Evolutionary conservation across 2,797 vertebrate species (phyloP), one percentile per base, ranked within the genome.

Genomic region (Apogon talboti): DNA sequence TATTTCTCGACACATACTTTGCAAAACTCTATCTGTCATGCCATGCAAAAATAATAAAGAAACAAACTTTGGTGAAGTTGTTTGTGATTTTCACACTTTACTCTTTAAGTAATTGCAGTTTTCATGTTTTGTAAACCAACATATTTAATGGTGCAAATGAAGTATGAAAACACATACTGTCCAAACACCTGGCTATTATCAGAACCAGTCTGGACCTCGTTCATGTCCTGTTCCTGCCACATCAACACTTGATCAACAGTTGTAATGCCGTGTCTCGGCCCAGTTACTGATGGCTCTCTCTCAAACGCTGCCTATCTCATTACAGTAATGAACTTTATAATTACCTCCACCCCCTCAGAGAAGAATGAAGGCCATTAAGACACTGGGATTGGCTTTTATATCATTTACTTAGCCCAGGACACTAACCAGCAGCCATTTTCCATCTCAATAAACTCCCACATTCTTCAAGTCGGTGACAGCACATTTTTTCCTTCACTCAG

Each of bases 261-360:
- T 87, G 79, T 80, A 85, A 87, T 76, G 59, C 82, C 73, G 67
- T 77, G 81, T 89, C 84, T 83, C 64, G 73, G 86, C 82, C 81
- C 71, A 58, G 90, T 91, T 87, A 87, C 85, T 86, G 83, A 92
- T 90, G 91, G 79, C 87, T 87, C 84, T 76, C 74, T 84, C 86
- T 90, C 81, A 83, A 91, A 89, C 58, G 87, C 90, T 88, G 93
- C 91, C 92, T 89, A 89, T 91, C 91, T 94, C 94, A 94, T 94
- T 94, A 94, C 91, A 89, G 89, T 94, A 94, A 94, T 94, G 92
- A 94, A 94, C 93, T 93, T 94, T 93, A 92, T 94, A 94, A 94
- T 94, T 94, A 93, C 92, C 91, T 93, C 90, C 90, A 81, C 92
- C 92, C 91, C 85, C 84, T 87, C 89, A 60, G 88, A 93, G 92